Evolutionary conservation across 2,113 vertebrate species (phyloP), one percentile per base, ranked within the genome.

Genomic region (Erythrocebus patas): DNA sequence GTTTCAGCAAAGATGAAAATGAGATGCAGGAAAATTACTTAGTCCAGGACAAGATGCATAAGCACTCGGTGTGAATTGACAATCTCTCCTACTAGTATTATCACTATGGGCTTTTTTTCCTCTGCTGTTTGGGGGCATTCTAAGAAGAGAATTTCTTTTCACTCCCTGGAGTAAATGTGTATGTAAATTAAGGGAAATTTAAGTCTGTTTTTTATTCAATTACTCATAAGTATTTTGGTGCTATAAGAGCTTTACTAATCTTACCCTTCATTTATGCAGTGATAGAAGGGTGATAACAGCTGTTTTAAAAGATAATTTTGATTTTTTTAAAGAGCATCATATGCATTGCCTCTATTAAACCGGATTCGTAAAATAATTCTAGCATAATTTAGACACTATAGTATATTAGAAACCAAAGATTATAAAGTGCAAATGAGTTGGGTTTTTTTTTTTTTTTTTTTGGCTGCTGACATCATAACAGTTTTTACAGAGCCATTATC

Each of bases 391-490:
- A 96, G 89, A 96, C 89, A 95, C 81, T 76, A 76, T 94, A 45
- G 93, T 72, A 96, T 97, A 93, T 96, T 95, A 97, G 93, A 96
- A 97, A 94, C 79, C 43, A 90, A 96, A 94, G 78, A 98, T 98
- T 97, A 96, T 95, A 89, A 97, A 96, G 85, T 93, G 75, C 61
- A 97, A 97, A 97, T 96, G 96, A 94, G 93, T 84, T 96, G 96
- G 93, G 93, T 84, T 86, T 97, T 96, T 91, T 97, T 98, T 70
- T 82, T 91, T 48, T 27, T 93, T 97, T 75, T 86, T 91, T 48
- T 16, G 2, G 27, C 94, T 96, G 94, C 97, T 98, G 97, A 98
- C 97, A 98, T 98, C 97, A 97, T 97, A 98, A 95, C 96, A 93
- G 96, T 98, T 98, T 98, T 97, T 90, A 95, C 94, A 94, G 97